These are phyloP conservation scores for Trypoxylon attenuatum DNA, from an alignment of 2,888 invertebrate genomes.

Conservation along the genomic window DNA sequence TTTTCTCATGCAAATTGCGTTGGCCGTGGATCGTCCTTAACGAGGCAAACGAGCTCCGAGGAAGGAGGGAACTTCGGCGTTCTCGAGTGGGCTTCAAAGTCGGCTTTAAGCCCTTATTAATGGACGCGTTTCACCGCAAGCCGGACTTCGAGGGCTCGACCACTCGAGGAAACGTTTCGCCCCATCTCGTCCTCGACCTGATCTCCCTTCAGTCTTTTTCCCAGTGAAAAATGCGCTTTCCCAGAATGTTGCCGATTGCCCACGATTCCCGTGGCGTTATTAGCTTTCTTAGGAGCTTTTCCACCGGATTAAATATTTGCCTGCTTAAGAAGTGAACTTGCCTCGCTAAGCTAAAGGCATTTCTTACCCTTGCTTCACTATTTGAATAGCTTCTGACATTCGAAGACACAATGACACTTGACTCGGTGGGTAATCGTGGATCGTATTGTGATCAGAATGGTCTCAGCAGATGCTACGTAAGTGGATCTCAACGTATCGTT, in stretches of 20 bases:
- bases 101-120: constrained; percentile 48
- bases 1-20: background rate
- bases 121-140: constrained; percentile 42
- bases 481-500: constrained; percentile 49
- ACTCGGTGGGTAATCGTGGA: constrained; percentile 19
- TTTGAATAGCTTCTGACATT: too few relatives aligned
- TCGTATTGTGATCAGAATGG: constrained; percentile 34
- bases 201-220: too few relatives aligned
- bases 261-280: too few relatives aligned
- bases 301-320: too few relatives aligned
- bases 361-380: too few relatives aligned
- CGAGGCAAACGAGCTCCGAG: constrained; percentile 37
- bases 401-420: background rate
- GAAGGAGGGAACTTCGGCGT: constrained; percentile 47
- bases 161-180: constrained; percentile 19
- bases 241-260: too few relatives aligned
- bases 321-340: too few relatives aligned
- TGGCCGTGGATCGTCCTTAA: constrained; percentile 24
- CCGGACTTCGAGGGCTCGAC: constrained; percentile 32
- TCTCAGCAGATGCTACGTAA: constrained; percentile 27
- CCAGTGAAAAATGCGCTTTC: too few relatives aligned
- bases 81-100: constrained; percentile 47
- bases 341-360: too few relatives aligned
- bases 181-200: too few relatives aligned
- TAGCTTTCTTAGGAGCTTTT: too few relatives aligned